Percentiles rank a stretch among this genome's conserved stretches.
phyloP scores from a whole-genome alignment of 2,888 invertebrate genomes.

The Ophion ventricosus region DNA sequence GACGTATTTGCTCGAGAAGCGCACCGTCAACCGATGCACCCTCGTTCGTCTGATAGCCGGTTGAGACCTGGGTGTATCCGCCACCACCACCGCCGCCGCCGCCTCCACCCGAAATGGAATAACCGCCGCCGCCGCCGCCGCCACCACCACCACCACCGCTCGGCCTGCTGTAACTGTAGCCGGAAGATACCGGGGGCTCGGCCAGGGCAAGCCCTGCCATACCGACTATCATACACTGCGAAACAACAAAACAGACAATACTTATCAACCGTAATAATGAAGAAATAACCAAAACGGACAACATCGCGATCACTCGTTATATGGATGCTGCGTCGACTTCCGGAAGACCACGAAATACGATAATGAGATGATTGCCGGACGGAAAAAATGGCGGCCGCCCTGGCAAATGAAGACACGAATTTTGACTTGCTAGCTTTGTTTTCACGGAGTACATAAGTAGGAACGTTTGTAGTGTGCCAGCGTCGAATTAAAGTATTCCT shows the following conservation, averaged over 20 bases:
- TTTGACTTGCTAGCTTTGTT: too few relatives aligned
- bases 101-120: slow-evolving; percentile 79
- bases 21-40: slow-evolving; percentile 92
- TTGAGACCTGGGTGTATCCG: slow-evolving; percentile 90
- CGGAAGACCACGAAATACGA: background rate
- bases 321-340: background rate
- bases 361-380: background rate
- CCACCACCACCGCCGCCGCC: slow-evolving; percentile 88
- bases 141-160: slow-evolving; percentile 86
- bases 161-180: slow-evolving; percentile 84
- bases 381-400: too few relatives aligned
- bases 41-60: slow-evolving; percentile 92
- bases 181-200: slow-evolving; percentile 86
- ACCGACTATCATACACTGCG: slow-evolving; percentile 92
- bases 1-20: slow-evolving; percentile 92
- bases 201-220: slow-evolving; percentile 90
- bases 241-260: slow-evolving; percentile 53
- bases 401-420: too few relatives aligned
- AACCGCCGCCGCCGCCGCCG: slow-evolving; percentile 74
- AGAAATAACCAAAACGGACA: background rate
- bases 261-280: background rate
- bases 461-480: too few relatives aligned
- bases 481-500: too few relatives aligned
- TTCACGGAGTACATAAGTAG: too few relatives aligned
- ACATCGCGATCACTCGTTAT: background rate